Conservation (phyloP, 2,888 invertebrate species). For the Periphyllus acericola region DNA sequence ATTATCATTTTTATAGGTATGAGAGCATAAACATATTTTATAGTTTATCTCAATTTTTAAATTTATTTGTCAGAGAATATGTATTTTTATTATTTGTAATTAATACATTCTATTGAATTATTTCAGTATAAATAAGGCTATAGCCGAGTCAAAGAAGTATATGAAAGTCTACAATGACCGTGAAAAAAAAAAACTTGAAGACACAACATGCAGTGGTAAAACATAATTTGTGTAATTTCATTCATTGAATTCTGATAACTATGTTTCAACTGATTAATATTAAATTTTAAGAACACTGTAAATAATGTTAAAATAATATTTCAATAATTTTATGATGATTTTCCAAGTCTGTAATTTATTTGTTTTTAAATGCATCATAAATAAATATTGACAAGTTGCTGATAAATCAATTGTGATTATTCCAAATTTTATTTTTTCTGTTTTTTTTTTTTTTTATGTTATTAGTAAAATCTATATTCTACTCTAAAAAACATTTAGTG, state of each 20-base stretch:
- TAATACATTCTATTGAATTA: neutral
- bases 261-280: constrained; percentile 1
- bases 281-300: neutral
- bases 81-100: no score
- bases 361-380: constrained; percentile 10
- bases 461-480: no score
- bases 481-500: no score
- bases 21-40: no score
- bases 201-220: neutral
- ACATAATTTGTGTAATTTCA: neutral
- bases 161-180: constrained; percentile 32
- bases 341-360: neutral
- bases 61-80: no score
- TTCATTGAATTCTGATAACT: neutral
- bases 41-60: no score
- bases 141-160: constrained; percentile 30
- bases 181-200: constrained; percentile 42
- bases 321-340: constrained; percentile 23
- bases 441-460: no score
- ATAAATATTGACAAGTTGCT: neutral
- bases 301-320: constrained; percentile 13
- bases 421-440: no score
- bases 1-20: no score
- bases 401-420: no score
- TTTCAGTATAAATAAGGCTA: constrained; percentile 51